Conservation (phyloP, 2,113 vertebrate species). For the Phrynosoma blainvillii region DNA sequence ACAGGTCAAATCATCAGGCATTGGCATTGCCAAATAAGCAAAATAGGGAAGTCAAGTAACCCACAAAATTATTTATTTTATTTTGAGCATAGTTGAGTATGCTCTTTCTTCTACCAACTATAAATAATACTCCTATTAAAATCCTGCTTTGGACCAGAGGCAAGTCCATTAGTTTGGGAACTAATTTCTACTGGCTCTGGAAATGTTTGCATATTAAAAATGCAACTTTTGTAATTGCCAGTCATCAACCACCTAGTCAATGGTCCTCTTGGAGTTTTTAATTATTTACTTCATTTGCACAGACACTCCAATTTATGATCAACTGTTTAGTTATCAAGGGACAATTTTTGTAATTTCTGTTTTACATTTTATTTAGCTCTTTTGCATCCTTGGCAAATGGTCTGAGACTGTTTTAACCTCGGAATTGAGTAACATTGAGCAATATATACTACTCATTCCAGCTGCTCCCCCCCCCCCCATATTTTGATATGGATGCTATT, state of each 20-base stretch:
- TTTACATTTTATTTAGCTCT: conserved; percentile 75
- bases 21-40: conserved; percentile 73
- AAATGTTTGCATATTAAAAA: conserved; percentile 84
- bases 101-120: conserved; percentile 71
- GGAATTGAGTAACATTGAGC: conserved; percentile 33
- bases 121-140: conserved; percentile 85
- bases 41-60: conserved; percentile 29
- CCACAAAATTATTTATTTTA: conserved; percentile 40
- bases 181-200: conserved; percentile 84
- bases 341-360: conserved; percentile 77
- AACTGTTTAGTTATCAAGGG: conserved; percentile 77
- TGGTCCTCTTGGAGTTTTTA: conserved; percentile 81
- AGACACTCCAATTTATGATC: conserved; percentile 82
- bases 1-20: conserved; percentile 79
- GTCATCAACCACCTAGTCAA: conserved; percentile 84
- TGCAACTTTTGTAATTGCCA: conserved; percentile 85
- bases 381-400: conserved; percentile 58
- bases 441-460: conserved; percentile 28
- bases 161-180: conserved; percentile 83
- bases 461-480: background rate
- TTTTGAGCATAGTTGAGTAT: conserved; percentile 64
- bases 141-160: conserved; percentile 81
- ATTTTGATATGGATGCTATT: background rate
- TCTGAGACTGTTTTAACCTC: conserved; percentile 42
- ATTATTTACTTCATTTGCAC: conserved; percentile 88